Conservation (phyloP, 2,797 vertebrate genomes). For the Streptopelia turtur region DNA sequence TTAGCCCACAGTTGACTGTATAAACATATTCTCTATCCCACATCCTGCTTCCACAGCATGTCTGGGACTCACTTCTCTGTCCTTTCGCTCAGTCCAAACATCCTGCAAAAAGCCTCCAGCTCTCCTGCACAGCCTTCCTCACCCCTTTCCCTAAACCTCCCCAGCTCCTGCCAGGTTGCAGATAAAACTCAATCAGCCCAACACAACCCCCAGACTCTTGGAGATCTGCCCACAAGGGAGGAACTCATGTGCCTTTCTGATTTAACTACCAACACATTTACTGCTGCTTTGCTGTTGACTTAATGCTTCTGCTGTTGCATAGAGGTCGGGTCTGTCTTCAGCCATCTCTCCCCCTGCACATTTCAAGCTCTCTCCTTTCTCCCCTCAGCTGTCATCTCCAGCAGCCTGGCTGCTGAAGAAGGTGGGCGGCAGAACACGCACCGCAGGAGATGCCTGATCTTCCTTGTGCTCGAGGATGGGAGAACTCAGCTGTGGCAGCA, state of each 20-base stretch:
- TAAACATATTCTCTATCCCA: constrained; percentile 54
- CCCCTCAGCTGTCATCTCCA: constrained; percentile 42
- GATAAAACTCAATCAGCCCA: neutral
- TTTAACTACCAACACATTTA: rapidly evolving
- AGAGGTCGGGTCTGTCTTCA: constrained; percentile 15
- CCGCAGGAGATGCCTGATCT: constrained; percentile 34
- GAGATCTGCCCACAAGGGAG: neutral
- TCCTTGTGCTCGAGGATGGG: neutral
- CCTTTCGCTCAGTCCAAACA: constrained; percentile 33
- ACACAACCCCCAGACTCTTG: neutral
- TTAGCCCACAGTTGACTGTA: neutral
- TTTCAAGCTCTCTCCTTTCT: neutral
- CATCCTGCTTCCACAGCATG: constrained; percentile 59
- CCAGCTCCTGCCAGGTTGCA: neutral
- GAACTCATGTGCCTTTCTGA: neutral
- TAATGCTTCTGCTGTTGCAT: neutral
- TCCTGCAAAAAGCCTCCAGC: constrained; percentile 45
- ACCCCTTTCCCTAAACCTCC: neutral
- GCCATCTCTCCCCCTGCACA: neutral
- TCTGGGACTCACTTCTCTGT: neutral
- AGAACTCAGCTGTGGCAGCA: neutral
- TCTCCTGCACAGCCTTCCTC: neutral
- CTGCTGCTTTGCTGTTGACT: neutral
- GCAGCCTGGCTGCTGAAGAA: constrained; percentile 45
- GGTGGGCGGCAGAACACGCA: constrained; percentile 43